Percentiles rank a stretch among this genome's conserved stretches.
These are phyloP conservation scores for Neoarius graeffei DNA, from an alignment of 2,113 vertebrate genomes.

Conservation along the genomic window DNA sequence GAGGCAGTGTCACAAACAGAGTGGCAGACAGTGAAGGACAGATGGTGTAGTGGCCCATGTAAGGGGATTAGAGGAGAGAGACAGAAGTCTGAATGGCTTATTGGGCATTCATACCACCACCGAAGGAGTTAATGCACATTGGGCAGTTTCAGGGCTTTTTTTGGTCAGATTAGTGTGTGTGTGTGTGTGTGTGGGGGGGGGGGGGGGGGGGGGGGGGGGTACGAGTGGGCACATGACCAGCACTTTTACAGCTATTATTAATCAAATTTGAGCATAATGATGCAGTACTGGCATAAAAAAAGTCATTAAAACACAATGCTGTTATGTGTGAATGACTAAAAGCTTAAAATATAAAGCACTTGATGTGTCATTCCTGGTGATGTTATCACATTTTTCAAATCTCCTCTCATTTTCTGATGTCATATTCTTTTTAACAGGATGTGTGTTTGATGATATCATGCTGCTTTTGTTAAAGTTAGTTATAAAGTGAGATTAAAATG, in stretches of 20 bases:
- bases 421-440: constrained; percentile 8
- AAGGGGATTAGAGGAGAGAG: constrained; percentile 73
- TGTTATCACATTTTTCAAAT: not conserved
- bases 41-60: constrained; percentile 70
- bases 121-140: constrained; percentile 37
- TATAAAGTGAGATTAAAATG: not conserved
- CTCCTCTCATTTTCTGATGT: not conserved
- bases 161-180: constrained; percentile 9
- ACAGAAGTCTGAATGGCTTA: constrained; percentile 72
- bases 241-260: not conserved
- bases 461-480: not conserved
- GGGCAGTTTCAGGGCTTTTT: constrained; percentile 27
- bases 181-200: constrained; percentile 22
- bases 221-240: not conserved
- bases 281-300: not conserved
- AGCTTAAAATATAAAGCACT: not conserved
- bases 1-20: constrained; percentile 13
- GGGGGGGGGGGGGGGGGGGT: not conserved
- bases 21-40: constrained; percentile 39
- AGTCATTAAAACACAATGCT: not conserved
- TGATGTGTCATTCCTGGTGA: not conserved
- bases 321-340: not conserved
- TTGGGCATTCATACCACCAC: constrained; percentile 67
- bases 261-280: not conserved
- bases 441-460: constrained; percentile 8